Percentiles rank a stretch among this genome's conserved stretches.
phyloP scores from a whole-genome alignment of 2,113 vertebrate species.

The Cygnus buccinator region DNA sequence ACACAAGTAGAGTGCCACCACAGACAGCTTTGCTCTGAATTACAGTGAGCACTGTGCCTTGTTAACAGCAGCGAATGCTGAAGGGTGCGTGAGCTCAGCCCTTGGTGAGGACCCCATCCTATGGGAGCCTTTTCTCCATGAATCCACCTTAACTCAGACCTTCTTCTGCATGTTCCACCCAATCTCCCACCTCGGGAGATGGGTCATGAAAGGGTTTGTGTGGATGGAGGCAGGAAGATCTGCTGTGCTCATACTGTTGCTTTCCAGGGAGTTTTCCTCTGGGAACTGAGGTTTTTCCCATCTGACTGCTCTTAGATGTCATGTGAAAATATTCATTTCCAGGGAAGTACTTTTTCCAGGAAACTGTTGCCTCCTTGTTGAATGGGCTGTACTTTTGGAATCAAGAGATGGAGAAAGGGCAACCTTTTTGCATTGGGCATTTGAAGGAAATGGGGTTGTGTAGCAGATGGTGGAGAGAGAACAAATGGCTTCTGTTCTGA shows the following conservation, averaged over 20 bases:
- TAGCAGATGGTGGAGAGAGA: background rate
- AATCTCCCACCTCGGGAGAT: fast-evolving
- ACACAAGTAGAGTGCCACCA: background rate
- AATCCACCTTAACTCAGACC: background rate
- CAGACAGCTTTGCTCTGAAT: background rate
- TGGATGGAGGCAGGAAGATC: background rate
- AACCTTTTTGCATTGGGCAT: background rate
- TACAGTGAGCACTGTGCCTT: background rate
- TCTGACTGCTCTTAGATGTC: background rate
- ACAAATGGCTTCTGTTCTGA: background rate
- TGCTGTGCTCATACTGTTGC: background rate
- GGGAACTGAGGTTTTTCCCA: background rate
- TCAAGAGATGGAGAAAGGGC: background rate
- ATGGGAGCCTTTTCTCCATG: background rate
- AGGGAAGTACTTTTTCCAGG: background rate
- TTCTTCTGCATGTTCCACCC: fast-evolving
- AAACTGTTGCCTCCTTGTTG: background rate
- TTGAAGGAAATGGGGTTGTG: background rate
- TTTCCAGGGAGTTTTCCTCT: background rate
- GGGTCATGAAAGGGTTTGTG: fast-evolving
- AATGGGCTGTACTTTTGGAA: background rate
- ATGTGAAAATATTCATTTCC: background rate
- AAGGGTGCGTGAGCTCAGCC: background rate
- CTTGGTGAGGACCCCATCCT: background rate
- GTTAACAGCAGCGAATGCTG: background rate